A percentile compares a stretch with the other conserved stretches of the same genome.
Conservation (phyloP, 2,113 vertebrate species). For the Oncorhynchus tshawytscha region DNA sequence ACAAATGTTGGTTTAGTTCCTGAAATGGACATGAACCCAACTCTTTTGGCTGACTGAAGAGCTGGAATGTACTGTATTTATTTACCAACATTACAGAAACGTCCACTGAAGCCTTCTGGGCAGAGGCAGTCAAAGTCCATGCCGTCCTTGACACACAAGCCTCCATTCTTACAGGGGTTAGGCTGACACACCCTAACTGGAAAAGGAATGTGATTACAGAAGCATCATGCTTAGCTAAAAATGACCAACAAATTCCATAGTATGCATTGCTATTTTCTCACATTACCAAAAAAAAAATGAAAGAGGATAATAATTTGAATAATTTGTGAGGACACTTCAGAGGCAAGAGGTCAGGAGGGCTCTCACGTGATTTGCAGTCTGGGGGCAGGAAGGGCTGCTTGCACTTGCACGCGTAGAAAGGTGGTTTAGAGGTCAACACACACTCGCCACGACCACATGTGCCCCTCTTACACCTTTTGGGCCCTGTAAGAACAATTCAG, state of each 20-base stretch:
- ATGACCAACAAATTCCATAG: not conserved
- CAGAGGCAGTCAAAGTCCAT: conserved; percentile 70
- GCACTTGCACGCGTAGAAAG: conserved; percentile 74
- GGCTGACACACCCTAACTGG: conserved; percentile 61
- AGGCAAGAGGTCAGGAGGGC: not conserved
- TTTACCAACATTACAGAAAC: conserved; percentile 74
- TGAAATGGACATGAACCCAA: too few relatives aligned
- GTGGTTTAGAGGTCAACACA: conserved; percentile 60
- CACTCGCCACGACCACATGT: conserved; percentile 68
- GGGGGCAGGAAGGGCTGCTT: conserved; percentile 69
- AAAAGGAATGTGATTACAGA: conserved; percentile 11
- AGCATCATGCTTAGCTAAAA: not conserved
- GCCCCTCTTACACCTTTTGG: conserved; percentile 49
- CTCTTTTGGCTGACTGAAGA: not conserved
- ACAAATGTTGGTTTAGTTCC: too few relatives aligned
- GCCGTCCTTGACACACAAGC: conserved; percentile 53
- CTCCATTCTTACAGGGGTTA: conserved; percentile 70
- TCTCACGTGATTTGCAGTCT: conserved; percentile 60
- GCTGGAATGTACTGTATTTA: not conserved
- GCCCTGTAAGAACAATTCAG: conserved; percentile 41
- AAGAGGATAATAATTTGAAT: not conserved
- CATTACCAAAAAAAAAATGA: not conserved
- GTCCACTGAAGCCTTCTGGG: conserved; percentile 52
- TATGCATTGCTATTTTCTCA: not conserved
- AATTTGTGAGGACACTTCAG: not conserved